Evolutionary conservation across 1,140 invertebrate species (phyloP), one percentile per base, ranked within the genome.

Genomic region (Sitobion miscanthi): DNA sequence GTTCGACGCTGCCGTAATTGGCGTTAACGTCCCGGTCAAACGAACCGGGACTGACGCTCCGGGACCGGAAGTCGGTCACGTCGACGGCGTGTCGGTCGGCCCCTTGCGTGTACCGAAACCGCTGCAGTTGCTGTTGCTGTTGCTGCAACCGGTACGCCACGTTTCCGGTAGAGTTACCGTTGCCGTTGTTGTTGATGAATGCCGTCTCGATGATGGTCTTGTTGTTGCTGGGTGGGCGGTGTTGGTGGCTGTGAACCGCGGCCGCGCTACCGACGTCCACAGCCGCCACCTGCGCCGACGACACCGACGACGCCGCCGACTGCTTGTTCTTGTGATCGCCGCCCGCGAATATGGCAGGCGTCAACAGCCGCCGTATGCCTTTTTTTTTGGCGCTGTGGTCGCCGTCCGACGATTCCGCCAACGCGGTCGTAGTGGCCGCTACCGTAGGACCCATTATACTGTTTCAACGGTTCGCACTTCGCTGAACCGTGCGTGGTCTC

Each of bases 41-140:
- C n/a, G 93, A 90, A 42, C 91, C 93, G 25, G 94, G 94, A 62
- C 94, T 94, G 25, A 94, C 94, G 62, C 94, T 94, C 47, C 94
- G 93, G 2, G 94, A 94, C 38, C 94, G 93, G 23, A 87, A 83
- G 45, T 77, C 92, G 9, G 21, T 91, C 38, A 47, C 62, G 14
- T 35, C 62, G 91, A 57, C 54, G 9, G 35, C 35, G 35, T 57
- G 52, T 4, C 88, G 52, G 21, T 89, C 38, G 1, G 14, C 20
- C 20, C n/a, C 47, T 38, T 54, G 87, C 52, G 54, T 1, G 4
- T 45, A 90, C 0, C 30, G 54, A 62, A 62, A 57, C 14, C 54
- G 54, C 25, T 90, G 89, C 54, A 35, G n/a, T 20, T 88, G 86
- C 20, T 52, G 90, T 35, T 47, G 62, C 23, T 85, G 91, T 45